These are phyloP conservation scores for Protosalanx chinensis DNA, from an alignment of 2,797 vertebrate species.

Conservation along the genomic window DNA sequence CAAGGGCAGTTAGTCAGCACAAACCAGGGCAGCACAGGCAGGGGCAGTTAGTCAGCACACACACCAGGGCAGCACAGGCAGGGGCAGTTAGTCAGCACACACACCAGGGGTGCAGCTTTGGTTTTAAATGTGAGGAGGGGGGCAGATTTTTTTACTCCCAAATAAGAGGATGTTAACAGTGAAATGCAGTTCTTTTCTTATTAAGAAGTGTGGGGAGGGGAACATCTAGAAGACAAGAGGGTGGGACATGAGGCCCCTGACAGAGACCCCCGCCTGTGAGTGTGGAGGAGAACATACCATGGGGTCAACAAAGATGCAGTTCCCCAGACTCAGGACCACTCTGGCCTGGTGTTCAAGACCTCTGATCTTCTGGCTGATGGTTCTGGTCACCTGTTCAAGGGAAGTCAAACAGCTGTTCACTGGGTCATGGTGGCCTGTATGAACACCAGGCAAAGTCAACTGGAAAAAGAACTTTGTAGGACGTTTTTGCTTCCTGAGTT, in stretches of 20 bases:
- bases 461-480: neutral
- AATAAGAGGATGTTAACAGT: no score
- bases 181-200: no score
- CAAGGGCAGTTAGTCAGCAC: neutral
- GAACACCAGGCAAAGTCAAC: neutral
- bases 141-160: no score
- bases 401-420: neutral
- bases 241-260: no score
- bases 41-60: neutral
- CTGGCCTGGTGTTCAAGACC: slow-evolving; percentile 81
- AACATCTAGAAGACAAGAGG: no score
- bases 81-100: neutral
- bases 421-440: neutral
- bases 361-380: slow-evolving; percentile 79
- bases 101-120: neutral
- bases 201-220: no score
- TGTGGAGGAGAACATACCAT: slow-evolving; percentile 74
- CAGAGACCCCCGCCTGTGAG: neutral
- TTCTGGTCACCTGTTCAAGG: slow-evolving; percentile 78
- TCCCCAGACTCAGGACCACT: slow-evolving; percentile 79
- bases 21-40: neutral
- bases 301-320: slow-evolving; percentile 85
- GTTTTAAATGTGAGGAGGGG: no score
- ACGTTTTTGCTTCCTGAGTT: neutral
- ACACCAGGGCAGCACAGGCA: neutral